Conservation (phyloP, 1,140 invertebrate species). For the Diplogasteroides magnus region DNA sequence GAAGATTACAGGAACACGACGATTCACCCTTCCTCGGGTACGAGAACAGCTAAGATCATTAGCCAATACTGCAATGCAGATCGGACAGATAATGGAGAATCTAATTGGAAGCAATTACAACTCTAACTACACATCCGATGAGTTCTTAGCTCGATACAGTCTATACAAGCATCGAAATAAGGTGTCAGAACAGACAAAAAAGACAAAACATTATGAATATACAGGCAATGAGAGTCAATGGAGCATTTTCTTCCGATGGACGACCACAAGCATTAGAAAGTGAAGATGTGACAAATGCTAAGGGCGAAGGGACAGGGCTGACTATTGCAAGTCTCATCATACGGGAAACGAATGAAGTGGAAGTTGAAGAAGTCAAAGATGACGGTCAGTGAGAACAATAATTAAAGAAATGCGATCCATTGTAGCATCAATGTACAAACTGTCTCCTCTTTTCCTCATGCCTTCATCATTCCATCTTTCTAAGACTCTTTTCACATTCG, state of each 20-base stretch:
- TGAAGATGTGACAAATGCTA: neutral
- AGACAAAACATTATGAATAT: conserved; percentile 18
- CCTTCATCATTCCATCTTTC: conserved; percentile 17
- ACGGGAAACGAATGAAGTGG: neutral
- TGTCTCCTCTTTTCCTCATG: conserved; percentile 8
- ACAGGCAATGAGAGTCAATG: too few relatives aligned
- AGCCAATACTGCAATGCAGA: conserved; percentile 47
- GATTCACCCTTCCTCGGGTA: neutral
- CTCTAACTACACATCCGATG: conserved; percentile 57
- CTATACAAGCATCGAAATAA: conserved; percentile 25
- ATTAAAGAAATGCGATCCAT: neutral
- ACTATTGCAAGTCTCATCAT: neutral
- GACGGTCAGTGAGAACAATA: conserved; percentile 4
- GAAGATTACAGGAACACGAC: conserved; percentile 5
- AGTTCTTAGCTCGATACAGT: conserved; percentile 50
- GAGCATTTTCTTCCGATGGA: neutral
- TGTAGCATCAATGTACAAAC: neutral
- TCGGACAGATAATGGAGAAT: conserved; percentile 58
- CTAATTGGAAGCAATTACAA: conserved; percentile 59
- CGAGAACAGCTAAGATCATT: conserved; percentile 5
- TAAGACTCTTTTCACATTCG: conserved; percentile 41
- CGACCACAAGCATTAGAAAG: neutral
- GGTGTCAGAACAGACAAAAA: neutral
- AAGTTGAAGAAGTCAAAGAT: conserved; percentile 8
- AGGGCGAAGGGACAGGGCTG: neutral